Percentiles rank a stretch among this genome's conserved stretches.
These are phyloP conservation scores for Scylla paramamosain DNA, from an alignment of 1,140 invertebrate species.

Conservation along the genomic window DNA sequence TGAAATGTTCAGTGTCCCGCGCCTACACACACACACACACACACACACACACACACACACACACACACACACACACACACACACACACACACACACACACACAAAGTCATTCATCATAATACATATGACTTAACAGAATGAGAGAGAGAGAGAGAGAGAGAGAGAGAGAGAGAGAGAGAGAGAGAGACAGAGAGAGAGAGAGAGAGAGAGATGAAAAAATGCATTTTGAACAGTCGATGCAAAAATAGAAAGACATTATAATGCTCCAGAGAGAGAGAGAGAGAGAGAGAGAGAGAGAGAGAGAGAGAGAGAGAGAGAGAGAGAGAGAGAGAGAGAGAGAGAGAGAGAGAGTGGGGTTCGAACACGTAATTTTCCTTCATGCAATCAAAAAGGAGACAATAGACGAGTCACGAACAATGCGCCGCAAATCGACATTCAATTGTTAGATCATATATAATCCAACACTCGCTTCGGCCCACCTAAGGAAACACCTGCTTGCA, in stretches of 20 bases:
- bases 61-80: neutral
- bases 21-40: no score
- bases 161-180: neutral
- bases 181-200: neutral
- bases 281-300: constrained; percentile 3
- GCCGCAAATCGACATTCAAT: neutral
- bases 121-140: neutral
- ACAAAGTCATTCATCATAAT: neutral
- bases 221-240: no score
- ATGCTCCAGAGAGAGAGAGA: neutral
- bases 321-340: neutral
- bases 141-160: neutral
- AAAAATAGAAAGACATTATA: no score
- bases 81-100: constrained; percentile 12
- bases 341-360: neutral
- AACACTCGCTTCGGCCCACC: neutral
- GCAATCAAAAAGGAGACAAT: neutral
- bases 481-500: neutral
- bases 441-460: neutral
- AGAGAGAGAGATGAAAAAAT: neutral
- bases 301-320: neutral
- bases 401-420: neutral
- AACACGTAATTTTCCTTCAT: neutral
- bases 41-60: no score
- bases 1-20: no score